Conservation (phyloP, 2,113 vertebrate species). For the Psephotus haematonotus region DNA sequence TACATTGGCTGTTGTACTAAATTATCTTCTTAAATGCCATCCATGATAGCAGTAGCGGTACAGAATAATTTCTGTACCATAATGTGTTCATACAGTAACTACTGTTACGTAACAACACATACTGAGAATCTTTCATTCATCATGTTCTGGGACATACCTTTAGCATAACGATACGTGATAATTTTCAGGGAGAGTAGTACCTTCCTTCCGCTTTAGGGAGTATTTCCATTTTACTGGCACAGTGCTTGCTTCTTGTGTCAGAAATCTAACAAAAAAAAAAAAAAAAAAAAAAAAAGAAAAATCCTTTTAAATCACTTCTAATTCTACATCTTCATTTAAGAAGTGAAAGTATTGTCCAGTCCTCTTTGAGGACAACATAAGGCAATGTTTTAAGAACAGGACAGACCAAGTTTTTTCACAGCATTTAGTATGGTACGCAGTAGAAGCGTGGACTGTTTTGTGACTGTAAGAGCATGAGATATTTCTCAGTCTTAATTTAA, state of each 20-base stretch:
- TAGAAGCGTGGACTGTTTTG: not conserved
- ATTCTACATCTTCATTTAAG: not conserved
- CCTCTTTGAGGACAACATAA: not conserved
- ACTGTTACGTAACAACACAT: not conserved
- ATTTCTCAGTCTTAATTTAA: not conserved
- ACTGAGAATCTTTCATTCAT: not conserved
- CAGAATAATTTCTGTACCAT: not conserved
- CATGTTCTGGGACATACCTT: not conserved
- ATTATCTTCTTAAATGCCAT: not conserved
- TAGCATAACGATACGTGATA: not conserved
- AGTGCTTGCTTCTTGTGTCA: not conserved
- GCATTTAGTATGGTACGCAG: not conserved
- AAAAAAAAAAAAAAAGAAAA: rapidly evolving
- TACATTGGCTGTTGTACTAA: not conserved
- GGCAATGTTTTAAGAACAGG: not conserved
- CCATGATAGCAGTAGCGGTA: not conserved
- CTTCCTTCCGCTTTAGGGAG: not conserved
- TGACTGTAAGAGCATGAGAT: not conserved
- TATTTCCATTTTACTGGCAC: not conserved
- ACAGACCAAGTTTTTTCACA: not conserved
- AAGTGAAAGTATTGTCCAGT: not conserved
- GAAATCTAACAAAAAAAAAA: not conserved
- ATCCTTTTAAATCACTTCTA: not conserved
- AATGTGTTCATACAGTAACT: not conserved
- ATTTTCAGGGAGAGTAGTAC: not conserved